Evolutionary conservation across 2,888 invertebrate genomes (phyloP), one percentile per base, ranked within the genome.

Genomic region (Drosophila maculinotata): DNA sequence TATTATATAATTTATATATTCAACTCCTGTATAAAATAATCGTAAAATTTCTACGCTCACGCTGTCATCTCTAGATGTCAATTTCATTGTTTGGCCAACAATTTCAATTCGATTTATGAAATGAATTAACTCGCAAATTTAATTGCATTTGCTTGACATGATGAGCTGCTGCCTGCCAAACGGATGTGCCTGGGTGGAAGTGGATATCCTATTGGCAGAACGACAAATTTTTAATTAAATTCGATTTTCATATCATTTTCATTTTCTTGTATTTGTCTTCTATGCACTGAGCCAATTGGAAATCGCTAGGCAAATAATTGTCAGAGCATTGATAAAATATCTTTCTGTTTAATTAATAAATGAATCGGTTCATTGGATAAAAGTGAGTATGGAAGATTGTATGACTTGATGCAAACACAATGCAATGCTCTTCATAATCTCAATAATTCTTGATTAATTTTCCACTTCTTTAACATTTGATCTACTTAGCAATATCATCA

Each of bases 201-300:
- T 9, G n/a, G 12, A 2, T 58, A 23, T 48, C 8, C 63, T 36
- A 14, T 44, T 42, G 42, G 35, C 53, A 56, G 39, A 17, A 47
- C 23, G 77, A 64, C 56, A 64, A 57, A 71, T 74, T 84, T 81
- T 87, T 87, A 81, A 84, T 81, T 87, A 77, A 81, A 87, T 81
- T 57, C 45, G 58, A 77, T 60, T 47, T 66, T 54, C n/a, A n/a
- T n/a, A n/a, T n/a, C 48, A 39, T 28, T 54, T 62, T 48, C 51
- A 54, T 44, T 25, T 38, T 26, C 25, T 59, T 42, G 30, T 65
- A 23, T 79, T 76, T 65, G 66, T 45, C 65, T 71, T 59, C 12
- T 10, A 15, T 49, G 28, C 20, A 51, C 12, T 12, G 42, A 14
- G 36, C 42, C 36, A 53, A 62, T 47, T 36, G 31, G 5, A 64